Conservation (phyloP, 2,797 vertebrate species). For the Limnodromus scolopaceus region DNA sequence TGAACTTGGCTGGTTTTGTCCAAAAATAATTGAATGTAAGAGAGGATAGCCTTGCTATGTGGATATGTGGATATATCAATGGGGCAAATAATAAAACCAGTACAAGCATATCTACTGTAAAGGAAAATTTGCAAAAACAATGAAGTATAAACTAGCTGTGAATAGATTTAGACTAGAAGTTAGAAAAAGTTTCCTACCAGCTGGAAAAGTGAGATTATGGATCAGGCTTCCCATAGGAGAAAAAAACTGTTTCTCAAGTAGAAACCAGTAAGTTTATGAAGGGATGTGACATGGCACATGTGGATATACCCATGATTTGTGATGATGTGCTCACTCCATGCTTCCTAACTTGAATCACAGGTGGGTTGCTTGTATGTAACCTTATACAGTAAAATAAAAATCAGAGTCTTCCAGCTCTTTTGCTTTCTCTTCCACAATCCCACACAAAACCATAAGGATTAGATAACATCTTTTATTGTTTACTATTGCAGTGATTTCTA, state of each 20-base stretch:
- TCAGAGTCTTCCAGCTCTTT: background rate
- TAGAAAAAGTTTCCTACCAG: background rate
- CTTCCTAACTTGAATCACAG: background rate
- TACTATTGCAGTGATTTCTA: constrained; percentile 15
- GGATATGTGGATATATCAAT: background rate
- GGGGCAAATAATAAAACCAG: background rate
- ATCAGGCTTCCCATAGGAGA: background rate
- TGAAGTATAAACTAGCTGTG: background rate
- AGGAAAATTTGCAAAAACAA: background rate
- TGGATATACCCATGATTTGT: background rate
- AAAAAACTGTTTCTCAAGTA: background rate
- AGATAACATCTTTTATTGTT: constrained; percentile 13
- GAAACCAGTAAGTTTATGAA: background rate
- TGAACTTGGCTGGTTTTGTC: background rate
- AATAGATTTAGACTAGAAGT: background rate
- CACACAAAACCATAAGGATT: background rate
- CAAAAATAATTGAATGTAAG: background rate
- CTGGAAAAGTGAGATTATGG: background rate
- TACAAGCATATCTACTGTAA: background rate
- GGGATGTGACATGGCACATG: background rate
- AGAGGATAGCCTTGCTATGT: background rate
- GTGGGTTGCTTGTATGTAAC: background rate
- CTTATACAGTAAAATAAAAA: background rate
- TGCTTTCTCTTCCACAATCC: background rate
- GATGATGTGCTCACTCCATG: background rate